A percentile compares a stretch with the other conserved stretches of the same genome.
These are phyloP conservation scores for Calameuta filiformis DNA, from an alignment of 2,888 invertebrate genomes.

Conservation along the genomic window DNA sequence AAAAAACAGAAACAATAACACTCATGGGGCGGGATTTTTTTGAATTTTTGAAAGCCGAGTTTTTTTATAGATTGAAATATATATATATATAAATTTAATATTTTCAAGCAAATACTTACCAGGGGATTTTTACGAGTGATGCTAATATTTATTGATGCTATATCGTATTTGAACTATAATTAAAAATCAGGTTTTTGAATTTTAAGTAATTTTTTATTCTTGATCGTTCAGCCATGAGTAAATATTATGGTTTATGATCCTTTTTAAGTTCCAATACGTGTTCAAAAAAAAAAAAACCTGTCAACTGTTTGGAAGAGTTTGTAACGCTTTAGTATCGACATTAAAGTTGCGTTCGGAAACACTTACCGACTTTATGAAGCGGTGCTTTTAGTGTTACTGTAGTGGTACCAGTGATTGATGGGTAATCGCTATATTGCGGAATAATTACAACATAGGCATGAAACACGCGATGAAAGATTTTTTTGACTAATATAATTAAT, in stretches of 20 bases:
- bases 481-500: neutral
- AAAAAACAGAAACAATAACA: too few relatives aligned
- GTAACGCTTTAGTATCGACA: neutral
- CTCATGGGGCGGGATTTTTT: neutral
- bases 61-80: neutral
- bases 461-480: neutral
- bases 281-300: neutral
- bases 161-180: neutral
- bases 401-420: neutral
- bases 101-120: neutral
- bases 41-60: neutral
- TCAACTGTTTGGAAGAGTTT: neutral
- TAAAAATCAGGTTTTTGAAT: neutral
- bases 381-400: neutral
- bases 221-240: too few relatives aligned
- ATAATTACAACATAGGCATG: neutral
- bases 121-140: neutral
- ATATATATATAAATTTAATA: neutral
- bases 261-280: neutral
- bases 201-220: neutral
- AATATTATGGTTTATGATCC: too few relatives aligned
- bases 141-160: neutral
- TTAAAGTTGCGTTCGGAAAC: neutral
- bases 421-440: neutral
- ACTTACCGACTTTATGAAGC: neutral